Conservation (phyloP, 1,140 invertebrate genomes). For the Drosophila hydei region DNA sequence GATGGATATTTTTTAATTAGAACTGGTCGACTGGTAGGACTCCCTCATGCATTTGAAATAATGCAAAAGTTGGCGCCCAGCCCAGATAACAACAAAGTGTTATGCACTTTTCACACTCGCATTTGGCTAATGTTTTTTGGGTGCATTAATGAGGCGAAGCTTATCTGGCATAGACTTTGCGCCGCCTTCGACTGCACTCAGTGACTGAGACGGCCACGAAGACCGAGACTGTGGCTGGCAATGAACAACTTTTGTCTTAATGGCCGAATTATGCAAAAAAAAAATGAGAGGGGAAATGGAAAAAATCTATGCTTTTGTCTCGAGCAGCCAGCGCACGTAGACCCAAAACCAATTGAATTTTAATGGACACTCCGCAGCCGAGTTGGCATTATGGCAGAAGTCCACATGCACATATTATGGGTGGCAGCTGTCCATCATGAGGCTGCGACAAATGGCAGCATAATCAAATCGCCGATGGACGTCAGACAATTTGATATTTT, state of each 20-base stretch:
- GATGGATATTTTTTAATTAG: too few species aligned
- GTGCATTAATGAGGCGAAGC: slow-evolving; percentile 68
- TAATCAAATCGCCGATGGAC: slow-evolving; percentile 72
- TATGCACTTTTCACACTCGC: slow-evolving; percentile 35
- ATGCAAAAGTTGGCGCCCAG: slow-evolving; percentile 70
- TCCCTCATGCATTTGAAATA: slow-evolving; percentile 16
- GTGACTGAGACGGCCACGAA: slow-evolving; percentile 15
- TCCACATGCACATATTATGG: not conserved
- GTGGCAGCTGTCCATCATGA: slow-evolving; percentile 41
- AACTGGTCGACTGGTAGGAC: not conserved
- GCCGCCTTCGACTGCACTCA: slow-evolving; percentile 40
- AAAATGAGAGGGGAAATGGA: too few species aligned
- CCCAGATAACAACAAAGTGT: slow-evolving; percentile 45
- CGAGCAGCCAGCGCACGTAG: slow-evolving; percentile 60
- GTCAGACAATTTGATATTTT: slow-evolving; percentile 63
- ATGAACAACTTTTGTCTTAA: slow-evolving; percentile 51
- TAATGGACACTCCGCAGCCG: slow-evolving; percentile 48
- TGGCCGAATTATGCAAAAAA: slow-evolving; percentile 67
- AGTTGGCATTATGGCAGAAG: not conserved
- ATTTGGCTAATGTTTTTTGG: slow-evolving; percentile 50
- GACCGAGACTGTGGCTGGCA: not conserved
- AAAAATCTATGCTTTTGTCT: slow-evolving; percentile 30
- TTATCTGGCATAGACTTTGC: slow-evolving; percentile 53
- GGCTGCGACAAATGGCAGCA: slow-evolving; percentile 67
- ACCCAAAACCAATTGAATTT: slow-evolving; percentile 77